phyloP scores from a whole-genome alignment of 2,888 invertebrate species.

The Malacosoma neustria region DNA sequence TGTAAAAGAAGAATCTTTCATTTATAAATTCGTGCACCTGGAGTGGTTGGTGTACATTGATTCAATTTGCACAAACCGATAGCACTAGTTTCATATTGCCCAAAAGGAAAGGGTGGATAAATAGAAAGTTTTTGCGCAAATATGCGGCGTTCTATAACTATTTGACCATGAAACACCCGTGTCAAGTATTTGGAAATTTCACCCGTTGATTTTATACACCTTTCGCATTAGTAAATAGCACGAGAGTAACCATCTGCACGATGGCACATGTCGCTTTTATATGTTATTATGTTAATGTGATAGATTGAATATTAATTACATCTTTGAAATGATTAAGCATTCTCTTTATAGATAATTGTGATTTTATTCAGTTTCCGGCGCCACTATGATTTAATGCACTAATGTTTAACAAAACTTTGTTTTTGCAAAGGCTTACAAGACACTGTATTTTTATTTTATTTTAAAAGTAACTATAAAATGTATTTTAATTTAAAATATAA shows the following conservation, averaged over 20 bases:
- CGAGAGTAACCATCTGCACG: background rate
- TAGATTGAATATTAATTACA: background rate
- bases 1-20: too few species aligned
- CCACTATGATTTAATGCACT: conserved; percentile 1
- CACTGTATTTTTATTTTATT: too few species aligned
- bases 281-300: background rate
- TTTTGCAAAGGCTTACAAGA: too few species aligned
- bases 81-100: conserved; percentile 7
- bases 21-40: too few species aligned
- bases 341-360: background rate
- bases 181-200: background rate
- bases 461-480: too few species aligned
- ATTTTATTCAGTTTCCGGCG: background rate
- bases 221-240: background rate
- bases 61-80: conserved; percentile 2
- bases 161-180: background rate
- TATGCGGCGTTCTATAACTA: background rate
- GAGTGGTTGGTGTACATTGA: background rate
- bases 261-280: background rate
- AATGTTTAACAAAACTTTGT: conserved; percentile 11
- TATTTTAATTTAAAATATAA: too few species aligned
- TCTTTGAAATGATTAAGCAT: background rate
- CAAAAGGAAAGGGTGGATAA: conserved; percentile 8
- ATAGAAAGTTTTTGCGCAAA: conserved; percentile 10
- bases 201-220: background rate